Percentiles rank a stretch among this genome's conserved stretches.
Conservation (phyloP, 2,888 invertebrate species). For the Deladenus siricidicola region DNA sequence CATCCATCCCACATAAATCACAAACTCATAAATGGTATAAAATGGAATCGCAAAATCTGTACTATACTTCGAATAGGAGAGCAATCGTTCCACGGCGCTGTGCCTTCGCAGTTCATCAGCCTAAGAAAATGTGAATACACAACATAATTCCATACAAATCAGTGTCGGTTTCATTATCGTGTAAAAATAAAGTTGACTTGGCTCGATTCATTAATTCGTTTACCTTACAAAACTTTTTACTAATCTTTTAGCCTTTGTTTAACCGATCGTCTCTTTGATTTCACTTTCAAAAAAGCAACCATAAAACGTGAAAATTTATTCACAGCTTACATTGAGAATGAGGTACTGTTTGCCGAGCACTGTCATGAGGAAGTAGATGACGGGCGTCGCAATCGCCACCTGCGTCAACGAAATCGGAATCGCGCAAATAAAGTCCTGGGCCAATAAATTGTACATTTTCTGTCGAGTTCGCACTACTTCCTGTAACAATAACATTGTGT, state of each 20-base stretch:
- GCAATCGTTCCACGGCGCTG: not conserved
- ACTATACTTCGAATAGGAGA: not conserved
- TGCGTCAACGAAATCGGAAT: conserved; percentile 36
- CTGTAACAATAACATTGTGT: conserved; percentile 19
- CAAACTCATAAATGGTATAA: conserved; percentile 31
- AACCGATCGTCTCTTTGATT: no score
- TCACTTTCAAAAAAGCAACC: no score
- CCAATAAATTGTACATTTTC: conserved; percentile 34
- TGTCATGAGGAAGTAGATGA: conserved; percentile 29
- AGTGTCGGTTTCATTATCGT: no score
- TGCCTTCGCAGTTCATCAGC: not conserved
- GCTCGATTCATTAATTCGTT: no score
- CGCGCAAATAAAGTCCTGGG: conserved; percentile 35
- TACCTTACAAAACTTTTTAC: no score
- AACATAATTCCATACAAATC: no score
- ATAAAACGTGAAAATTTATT: no score
- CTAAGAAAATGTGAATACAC: not conserved
- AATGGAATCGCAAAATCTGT: conserved; percentile 27
- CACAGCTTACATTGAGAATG: no score
- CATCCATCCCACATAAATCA: conserved; percentile 34
- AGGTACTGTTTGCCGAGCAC: conserved; percentile 31
- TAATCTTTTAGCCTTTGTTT: no score
- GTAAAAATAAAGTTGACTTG: no score
- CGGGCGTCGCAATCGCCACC: conserved; percentile 28
- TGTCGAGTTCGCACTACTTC: conserved; percentile 18